Evolutionary conservation across 2,113 vertebrate genomes (phyloP).

Genomic region (Oncorhynchus nerka): DNA sequence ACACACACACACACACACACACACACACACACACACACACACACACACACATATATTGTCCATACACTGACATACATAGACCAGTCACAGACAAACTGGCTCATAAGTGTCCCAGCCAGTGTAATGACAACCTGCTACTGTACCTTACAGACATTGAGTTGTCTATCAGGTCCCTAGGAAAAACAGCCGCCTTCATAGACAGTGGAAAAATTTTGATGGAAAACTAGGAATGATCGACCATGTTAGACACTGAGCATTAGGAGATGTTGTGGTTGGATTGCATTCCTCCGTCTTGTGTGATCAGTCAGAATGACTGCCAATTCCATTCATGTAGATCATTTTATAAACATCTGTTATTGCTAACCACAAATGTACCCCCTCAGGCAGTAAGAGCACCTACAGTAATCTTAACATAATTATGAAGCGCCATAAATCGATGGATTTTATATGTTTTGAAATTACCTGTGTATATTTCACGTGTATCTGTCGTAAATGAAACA

Average conservation of each 20-base stretch:
- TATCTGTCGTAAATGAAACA: constrained; percentile 40
- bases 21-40: too few species aligned
- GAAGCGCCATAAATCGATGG: constrained; percentile 23
- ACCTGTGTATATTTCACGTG: constrained; percentile 41
- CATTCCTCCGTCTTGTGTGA: constrained; percentile 42
- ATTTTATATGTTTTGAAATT: constrained; percentile 41
- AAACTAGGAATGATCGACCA: constrained; percentile 51
- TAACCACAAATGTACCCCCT: constrained; percentile 26
- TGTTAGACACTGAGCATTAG: constrained; percentile 50
- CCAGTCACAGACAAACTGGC: constrained; percentile 9
- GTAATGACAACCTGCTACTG: constrained; percentile 11
- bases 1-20: not conserved
- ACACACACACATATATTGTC: too few species aligned
- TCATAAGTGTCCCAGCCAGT: constrained; percentile 13
- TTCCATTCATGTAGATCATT: constrained; percentile 45
- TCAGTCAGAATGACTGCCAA: constrained; percentile 40
- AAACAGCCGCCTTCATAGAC: constrained; percentile 24
- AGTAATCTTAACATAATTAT: constrained; percentile 27
- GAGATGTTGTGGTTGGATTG: constrained; percentile 25
- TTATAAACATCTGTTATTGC: constrained; percentile 60
- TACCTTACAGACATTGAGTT: constrained; percentile 28
- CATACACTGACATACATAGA: not conserved
- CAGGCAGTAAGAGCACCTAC: constrained; percentile 40
- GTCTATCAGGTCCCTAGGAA: constrained; percentile 23
- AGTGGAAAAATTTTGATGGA: constrained; percentile 39